Percentiles rank a stretch among this genome's conserved stretches.
These are phyloP conservation scores for Pseudomugil gertrudae DNA, from an alignment of 2,797 vertebrate genomes.

Conservation along the genomic window DNA sequence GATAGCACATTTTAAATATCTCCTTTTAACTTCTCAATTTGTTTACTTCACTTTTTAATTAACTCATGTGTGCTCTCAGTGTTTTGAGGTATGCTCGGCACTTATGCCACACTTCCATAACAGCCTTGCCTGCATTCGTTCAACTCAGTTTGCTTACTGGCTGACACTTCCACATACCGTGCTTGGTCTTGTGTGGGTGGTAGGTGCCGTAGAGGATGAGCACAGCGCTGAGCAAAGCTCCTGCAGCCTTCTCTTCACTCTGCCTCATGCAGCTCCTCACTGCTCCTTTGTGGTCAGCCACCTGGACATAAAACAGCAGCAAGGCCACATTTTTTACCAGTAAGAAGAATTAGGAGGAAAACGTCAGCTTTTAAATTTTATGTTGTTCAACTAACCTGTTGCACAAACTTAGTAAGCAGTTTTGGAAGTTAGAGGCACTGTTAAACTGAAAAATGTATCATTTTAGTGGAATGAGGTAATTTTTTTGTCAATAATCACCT, in stretches of 20 bases:
- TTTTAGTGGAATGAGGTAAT: no score
- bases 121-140: constrained; percentile 22
- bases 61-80: neutral
- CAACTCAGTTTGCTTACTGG: constrained; percentile 27
- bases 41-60: neutral
- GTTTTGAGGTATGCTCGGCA: constrained; percentile 1
- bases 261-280: constrained; percentile 48
- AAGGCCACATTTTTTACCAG: constrained; percentile 8
- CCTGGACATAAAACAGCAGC: constrained; percentile 59
- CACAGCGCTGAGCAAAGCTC: constrained; percentile 52
- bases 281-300: constrained; percentile 68
- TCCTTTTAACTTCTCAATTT: neutral
- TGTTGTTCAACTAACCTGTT: neutral
- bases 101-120: constrained; percentile 25
- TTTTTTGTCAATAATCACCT: no score
- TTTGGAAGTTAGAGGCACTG: no score
- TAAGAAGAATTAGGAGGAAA: neutral
- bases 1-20: neutral
- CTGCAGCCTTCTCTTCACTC: constrained; percentile 53
- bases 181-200: constrained; percentile 49
- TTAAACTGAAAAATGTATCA: no score
- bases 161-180: constrained; percentile 44
- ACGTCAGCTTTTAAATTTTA: neutral
- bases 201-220: constrained; percentile 72
- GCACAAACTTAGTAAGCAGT: neutral